Evolutionary conservation across 2,797 vertebrate species (phyloP), one percentile per base, ranked within the genome.

Genomic region (Enteromius anoplus): DNA sequence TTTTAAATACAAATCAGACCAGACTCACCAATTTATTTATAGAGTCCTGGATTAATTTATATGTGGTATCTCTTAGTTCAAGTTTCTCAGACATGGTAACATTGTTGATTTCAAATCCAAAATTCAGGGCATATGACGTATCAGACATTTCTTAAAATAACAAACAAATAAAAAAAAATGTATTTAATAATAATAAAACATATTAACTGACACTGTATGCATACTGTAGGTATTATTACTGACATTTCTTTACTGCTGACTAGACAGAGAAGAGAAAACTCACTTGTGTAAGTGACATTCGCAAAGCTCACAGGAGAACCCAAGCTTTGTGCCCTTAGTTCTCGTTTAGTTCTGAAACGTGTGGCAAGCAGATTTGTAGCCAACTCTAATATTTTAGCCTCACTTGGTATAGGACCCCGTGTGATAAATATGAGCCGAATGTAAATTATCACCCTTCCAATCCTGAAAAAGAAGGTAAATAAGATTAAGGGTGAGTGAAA

Each of bases 11-110:
- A 69, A 17, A 69, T 83, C 9, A 34, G 11, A 47, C 76, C 2
- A 71, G 21, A 83, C 83, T 88, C 14, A 88, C 87, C 85, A 88
- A 17, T 11, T 49, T 42, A 65, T 88, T 88, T 32, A 88, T 71
- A 1, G 83, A 65, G 2, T 42, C 11, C 73, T 86, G 62, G 26
- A 88, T 86, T 85, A 64, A 0, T 4, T 10, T 5, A 53, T 81
- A 84, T 51, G 87, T 86, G 32, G 45, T 34, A 15, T 75, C 75
- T 37, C 37, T 55, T 11, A 75, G 60, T 21, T 66, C 66, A 83
- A 14, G 3, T 17, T 81, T 78, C 14, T 47, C 11, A 71, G 78
- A 47, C 49, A 88, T 65, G 23, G 7, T 72, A 42, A 88, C 83
- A 66, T 85, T 72, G n/a, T 1, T 79, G 55, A 88, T 83, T 81